Conservation (phyloP, 2,888 invertebrate genomes). For the Kryphioiulus occultus region DNA sequence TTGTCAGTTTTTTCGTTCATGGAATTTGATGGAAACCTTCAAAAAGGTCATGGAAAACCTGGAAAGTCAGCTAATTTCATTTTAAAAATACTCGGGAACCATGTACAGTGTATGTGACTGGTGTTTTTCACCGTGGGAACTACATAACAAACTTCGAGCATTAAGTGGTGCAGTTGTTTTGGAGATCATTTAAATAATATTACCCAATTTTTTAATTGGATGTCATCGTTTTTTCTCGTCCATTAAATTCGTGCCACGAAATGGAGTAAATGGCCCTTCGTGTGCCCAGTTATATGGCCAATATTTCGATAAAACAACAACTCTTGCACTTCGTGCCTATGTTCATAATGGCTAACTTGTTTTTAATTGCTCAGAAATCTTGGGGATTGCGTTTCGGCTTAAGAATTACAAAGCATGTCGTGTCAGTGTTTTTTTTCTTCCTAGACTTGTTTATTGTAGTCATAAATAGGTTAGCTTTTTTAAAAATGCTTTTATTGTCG, state of each 20-base stretch:
- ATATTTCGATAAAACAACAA: not conserved
- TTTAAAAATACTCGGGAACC: too few relatives aligned
- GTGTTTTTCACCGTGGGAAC: too few relatives aligned
- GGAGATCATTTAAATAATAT: not conserved
- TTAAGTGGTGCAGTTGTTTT: too few relatives aligned
- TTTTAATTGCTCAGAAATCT: not conserved
- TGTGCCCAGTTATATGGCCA: not conserved
- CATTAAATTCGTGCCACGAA: not conserved
- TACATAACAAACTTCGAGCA: too few relatives aligned
- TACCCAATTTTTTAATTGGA: not conserved
- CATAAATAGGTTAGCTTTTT: not conserved
- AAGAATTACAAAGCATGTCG: not conserved
- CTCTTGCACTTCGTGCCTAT: not conserved
- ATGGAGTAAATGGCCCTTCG: not conserved
- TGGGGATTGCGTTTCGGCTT: not conserved
- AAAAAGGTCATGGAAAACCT: too few relatives aligned
- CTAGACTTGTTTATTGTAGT: not conserved
- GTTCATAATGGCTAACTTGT: not conserved
- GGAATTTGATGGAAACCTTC: too few relatives aligned
- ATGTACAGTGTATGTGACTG: too few relatives aligned
- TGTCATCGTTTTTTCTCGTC: not conserved
- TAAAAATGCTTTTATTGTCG: slow-evolving; percentile 17
- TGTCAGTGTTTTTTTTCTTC: not conserved
- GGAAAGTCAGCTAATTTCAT: too few relatives aligned
- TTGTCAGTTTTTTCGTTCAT: too few relatives aligned